These are phyloP conservation scores for Vulpes lagopus DNA, from an alignment of 2,113 vertebrate species.

Conservation along the genomic window DNA sequence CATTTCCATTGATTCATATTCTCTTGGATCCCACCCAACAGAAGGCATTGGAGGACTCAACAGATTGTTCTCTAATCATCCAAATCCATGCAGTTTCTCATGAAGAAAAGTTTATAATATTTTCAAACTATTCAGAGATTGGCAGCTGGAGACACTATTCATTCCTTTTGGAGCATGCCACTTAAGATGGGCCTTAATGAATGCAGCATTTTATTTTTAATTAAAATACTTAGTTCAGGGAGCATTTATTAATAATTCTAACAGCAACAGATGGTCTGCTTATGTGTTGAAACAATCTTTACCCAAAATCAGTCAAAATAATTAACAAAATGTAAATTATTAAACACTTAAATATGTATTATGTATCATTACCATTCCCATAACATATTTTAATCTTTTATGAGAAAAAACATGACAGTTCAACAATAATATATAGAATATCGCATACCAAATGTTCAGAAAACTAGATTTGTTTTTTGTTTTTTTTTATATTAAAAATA, in stretches of 20 bases:
- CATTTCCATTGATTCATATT: slow-evolving; percentile 31
- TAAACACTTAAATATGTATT: slow-evolving; percentile 83
- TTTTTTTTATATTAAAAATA: slow-evolving; percentile 58
- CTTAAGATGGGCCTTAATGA: slow-evolving; percentile 58
- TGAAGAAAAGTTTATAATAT: slow-evolving; percentile 78
- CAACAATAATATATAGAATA: slow-evolving; percentile 63
- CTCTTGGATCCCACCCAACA: slow-evolving; percentile 23
- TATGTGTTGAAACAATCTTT: slow-evolving; percentile 76
- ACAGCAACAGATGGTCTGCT: slow-evolving; percentile 83
- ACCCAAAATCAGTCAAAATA: slow-evolving; percentile 82
- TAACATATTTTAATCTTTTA: slow-evolving; percentile 75
- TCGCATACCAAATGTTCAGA: slow-evolving; percentile 6
- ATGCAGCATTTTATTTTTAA: slow-evolving; percentile 78
- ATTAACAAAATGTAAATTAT: slow-evolving; percentile 86
- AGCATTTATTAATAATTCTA: slow-evolving; percentile 82
- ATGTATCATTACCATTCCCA: slow-evolving; percentile 78
- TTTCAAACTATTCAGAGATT: slow-evolving; percentile 68
- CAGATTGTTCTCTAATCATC: slow-evolving; percentile 73
- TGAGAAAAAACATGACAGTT: slow-evolving; percentile 68
- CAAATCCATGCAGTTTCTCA: slow-evolving; percentile 71
- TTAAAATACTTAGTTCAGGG: slow-evolving; percentile 82
- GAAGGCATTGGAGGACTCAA: slow-evolving; percentile 37
- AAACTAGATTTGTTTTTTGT: slow-evolving; percentile 40
- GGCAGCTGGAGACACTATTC: slow-evolving; percentile 65
- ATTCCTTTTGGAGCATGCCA: slow-evolving; percentile 75